Conservation (phyloP, 2,797 vertebrate genomes). For the Sebastes baramenuke region DNA sequence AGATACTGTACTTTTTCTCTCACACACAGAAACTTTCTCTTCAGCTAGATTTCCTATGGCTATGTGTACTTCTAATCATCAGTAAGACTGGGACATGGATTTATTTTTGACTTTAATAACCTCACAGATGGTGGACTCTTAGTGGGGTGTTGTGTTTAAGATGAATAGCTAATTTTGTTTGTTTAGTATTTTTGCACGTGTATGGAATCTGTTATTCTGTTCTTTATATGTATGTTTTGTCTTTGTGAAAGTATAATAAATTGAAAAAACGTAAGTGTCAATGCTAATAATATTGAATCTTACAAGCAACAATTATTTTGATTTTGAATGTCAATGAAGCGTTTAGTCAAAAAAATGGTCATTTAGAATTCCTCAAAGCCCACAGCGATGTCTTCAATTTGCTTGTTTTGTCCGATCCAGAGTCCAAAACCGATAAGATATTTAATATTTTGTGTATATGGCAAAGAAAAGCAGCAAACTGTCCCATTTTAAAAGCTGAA, state of each 20-base stretch:
- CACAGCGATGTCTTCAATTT: background rate
- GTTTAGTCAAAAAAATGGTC: background rate
- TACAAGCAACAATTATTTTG: background rate
- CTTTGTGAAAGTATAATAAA: background rate
- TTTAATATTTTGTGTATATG: background rate
- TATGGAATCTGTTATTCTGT: background rate
- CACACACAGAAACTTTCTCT: background rate
- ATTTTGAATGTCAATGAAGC: background rate
- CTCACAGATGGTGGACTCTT: background rate
- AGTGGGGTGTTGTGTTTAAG: background rate
- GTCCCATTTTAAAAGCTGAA: background rate
- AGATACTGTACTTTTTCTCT: constrained; percentile 39
- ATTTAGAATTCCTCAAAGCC: background rate
- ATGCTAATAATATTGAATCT: background rate
- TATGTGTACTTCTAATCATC: background rate
- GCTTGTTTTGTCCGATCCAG: background rate
- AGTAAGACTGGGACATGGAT: background rate
- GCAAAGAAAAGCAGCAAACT: background rate
- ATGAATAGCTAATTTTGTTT: background rate
- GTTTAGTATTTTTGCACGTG: background rate
- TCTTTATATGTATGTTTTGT: background rate
- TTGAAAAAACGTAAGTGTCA: background rate
- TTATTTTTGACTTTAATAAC: background rate
- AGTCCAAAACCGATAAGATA: background rate
- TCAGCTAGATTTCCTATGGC: background rate